Evolutionary conservation across 2,797 vertebrate genomes (phyloP), one percentile per base, ranked within the genome.

Genomic region (Discoglossus pictus): DNA sequence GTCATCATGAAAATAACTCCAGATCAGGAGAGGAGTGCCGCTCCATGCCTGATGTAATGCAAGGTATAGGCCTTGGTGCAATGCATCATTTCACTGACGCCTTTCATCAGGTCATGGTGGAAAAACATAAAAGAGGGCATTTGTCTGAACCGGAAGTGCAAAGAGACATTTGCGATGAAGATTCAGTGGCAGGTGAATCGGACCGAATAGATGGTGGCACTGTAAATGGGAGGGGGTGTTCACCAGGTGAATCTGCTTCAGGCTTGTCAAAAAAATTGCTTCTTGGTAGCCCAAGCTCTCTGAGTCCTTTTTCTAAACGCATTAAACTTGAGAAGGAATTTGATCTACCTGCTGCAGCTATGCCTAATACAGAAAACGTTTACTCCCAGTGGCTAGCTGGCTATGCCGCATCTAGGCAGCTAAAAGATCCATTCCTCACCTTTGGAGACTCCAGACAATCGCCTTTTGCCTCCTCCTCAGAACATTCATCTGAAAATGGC

Each of bases 361-460:
- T 99, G 92, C 95, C 96, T 64, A 98, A 96, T 87, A 93, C 96
- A 1, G 96, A 99, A 84, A 98, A 99, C 74, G 97, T 99, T 82
- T 98, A 99, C 86, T 98, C 96, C 64, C 97, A 98, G 88, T 99
- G 97, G 96, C 90, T 98, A 76, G 96, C 95, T 6, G 96, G 96
- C 83, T 98, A 98, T 1, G 96, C 97, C 17, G 96, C 97, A 77
- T 98, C 97, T 39, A 90, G 97, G 84, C 97, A 98, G 92, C 93
- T 99, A 87, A 99, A 99, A 88, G 97, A 99, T 88, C 97, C 97
- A 83, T 99, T 99, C 90, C 93, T 99, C 77, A 98, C 86, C 87
- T 99, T 99, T 75, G 95, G 94, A 74, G 97, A 99, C 88, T 98
- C 97, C 84, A 94, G 96, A 97, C 97, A 98, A 98, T 98, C 96